phyloP scores from a whole-genome alignment of 1,140 invertebrate genomes.

The Lordiphosa collinella region DNA sequence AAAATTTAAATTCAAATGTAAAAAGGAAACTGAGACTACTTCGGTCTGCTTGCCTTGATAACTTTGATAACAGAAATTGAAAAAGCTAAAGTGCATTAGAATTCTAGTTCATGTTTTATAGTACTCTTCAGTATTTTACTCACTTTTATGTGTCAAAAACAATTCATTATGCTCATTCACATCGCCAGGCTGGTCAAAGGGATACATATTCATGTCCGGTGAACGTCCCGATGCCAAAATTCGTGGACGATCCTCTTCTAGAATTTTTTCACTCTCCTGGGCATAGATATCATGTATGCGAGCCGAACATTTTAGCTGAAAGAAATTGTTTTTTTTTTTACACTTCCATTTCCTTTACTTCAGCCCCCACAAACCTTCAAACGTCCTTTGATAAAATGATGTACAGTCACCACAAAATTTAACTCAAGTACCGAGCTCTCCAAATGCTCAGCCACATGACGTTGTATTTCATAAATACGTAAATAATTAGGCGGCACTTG shows the following conservation, averaged over 20 bases:
- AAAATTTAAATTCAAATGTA: neutral
- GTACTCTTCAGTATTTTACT: slow-evolving; percentile 24
- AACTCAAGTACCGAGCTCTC: slow-evolving; percentile 77
- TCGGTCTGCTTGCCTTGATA: too few species aligned
- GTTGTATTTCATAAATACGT: slow-evolving; percentile 61
- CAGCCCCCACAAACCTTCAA: slow-evolving; percentile 76
- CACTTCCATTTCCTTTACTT: too few species aligned
- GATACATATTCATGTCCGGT: slow-evolving; percentile 75
- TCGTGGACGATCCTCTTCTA: slow-evolving; percentile 76
- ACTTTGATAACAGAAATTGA: too few species aligned
- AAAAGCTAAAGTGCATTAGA: too few species aligned
- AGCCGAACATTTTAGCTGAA: slow-evolving; percentile 71
- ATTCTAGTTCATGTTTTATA: too few species aligned
- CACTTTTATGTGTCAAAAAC: slow-evolving; percentile 65
- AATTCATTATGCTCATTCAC: slow-evolving; percentile 66
- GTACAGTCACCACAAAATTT: slow-evolving; percentile 81
- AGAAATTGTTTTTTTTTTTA: neutral
- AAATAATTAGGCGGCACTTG: slow-evolving; percentile 78
- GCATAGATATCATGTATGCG: slow-evolving; percentile 76
- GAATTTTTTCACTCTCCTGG: slow-evolving; percentile 68
- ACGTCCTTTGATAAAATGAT: slow-evolving; percentile 81
- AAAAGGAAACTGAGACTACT: neutral
- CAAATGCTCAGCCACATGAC: slow-evolving; percentile 62
- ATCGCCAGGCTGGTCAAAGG: slow-evolving; percentile 64
- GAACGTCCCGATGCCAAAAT: slow-evolving; percentile 76